These are phyloP conservation scores for Pteropus alecto DNA, from an alignment of 2,113 vertebrate species.

Conservation along the genomic window DNA sequence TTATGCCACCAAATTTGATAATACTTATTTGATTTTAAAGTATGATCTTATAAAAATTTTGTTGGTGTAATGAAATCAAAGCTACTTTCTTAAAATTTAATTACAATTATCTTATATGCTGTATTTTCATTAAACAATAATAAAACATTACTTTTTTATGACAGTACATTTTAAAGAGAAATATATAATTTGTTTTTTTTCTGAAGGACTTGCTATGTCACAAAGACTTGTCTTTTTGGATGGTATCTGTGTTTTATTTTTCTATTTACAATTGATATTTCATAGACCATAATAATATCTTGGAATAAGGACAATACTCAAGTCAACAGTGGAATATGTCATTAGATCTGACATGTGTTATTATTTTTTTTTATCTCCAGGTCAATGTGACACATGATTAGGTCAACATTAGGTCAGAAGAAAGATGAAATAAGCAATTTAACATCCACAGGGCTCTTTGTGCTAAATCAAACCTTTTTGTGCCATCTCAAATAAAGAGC, in stretches of 20 bases:
- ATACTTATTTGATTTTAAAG: neutral
- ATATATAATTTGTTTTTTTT: neutral
- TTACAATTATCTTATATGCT: neutral
- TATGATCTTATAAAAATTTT: neutral
- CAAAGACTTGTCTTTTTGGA: neutral
- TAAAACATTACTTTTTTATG: neutral
- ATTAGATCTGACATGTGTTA: neutral
- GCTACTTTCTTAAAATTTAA: neutral
- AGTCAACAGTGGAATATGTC: neutral
- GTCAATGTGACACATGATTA: conserved; percentile 68
- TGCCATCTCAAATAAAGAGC: conserved; percentile 74
- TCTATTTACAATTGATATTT: neutral
- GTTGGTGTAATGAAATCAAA: neutral
- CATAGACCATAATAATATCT: neutral
- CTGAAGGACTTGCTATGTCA: neutral
- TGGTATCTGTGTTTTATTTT: neutral
- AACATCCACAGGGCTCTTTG: conserved; percentile 43
- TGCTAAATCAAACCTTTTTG: conserved; percentile 60
- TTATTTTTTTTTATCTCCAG: neutral
- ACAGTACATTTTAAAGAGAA: neutral
- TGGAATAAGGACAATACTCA: neutral
- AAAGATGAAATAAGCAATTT: conserved; percentile 75
- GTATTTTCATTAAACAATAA: neutral
- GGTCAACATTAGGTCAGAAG: conserved; percentile 71
- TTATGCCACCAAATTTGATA: neutral